These are phyloP conservation scores for Drosophila austrosaltans DNA, from an alignment of 2,888 invertebrate genomes.

Conservation along the genomic window DNA sequence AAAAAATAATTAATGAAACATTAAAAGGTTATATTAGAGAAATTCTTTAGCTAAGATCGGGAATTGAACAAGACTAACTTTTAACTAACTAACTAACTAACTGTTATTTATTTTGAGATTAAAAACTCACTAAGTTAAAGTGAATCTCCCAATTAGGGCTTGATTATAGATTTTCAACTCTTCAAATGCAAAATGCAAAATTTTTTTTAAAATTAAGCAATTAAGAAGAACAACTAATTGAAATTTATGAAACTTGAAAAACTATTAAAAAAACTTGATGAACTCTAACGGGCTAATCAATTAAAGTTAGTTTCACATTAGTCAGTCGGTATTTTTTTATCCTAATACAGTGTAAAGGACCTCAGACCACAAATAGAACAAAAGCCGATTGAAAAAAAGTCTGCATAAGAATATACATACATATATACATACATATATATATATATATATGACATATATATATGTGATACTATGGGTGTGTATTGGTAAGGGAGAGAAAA, in stretches of 20 bases:
- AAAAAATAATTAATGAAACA: no score
- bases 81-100: no score
- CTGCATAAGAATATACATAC: constrained; percentile 27
- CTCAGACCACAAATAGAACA: constrained; percentile 49
- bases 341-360: constrained; percentile 25
- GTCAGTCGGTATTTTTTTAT: neutral
- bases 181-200: no score
- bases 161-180: no score
- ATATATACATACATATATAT: neutral
- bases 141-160: no score
- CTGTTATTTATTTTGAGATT: no score
- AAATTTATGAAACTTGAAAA: neutral
- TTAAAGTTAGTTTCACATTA: constrained; percentile 26
- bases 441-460: neutral
- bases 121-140: no score
- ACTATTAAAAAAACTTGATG: constrained; percentile 8
- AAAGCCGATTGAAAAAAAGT: constrained; percentile 46
- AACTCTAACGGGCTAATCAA: constrained; percentile 33
- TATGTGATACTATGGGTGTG: constrained; percentile 19
- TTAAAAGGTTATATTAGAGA: no score
- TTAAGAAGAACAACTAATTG: neutral
- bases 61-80: no score
- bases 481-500: constrained; percentile 38
- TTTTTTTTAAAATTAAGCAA: no score
- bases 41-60: no score